phyloP scores from a whole-genome alignment of 2,888 invertebrate species.

The Drosophila koepferae region DNA sequence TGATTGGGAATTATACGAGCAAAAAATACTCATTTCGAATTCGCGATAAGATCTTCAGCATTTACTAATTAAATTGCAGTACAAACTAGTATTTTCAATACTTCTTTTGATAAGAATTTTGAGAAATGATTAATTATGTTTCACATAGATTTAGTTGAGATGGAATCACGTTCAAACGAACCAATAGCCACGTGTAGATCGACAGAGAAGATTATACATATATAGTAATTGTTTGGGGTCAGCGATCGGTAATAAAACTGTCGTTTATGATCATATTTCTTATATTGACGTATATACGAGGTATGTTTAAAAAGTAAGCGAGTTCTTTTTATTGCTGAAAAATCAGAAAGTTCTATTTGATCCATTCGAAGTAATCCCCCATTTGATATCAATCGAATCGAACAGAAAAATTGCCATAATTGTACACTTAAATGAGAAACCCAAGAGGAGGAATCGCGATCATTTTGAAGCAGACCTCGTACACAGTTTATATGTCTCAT shows the following conservation, averaged over 20 bases:
- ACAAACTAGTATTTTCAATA: constrained; percentile 2
- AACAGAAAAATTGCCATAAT: no score
- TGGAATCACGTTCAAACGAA: background rate
- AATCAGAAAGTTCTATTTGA: no score
- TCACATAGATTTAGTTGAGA: background rate
- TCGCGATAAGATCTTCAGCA: constrained; percentile 32
- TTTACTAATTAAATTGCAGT: constrained; percentile 28
- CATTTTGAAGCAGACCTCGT: background rate
- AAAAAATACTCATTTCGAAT: background rate
- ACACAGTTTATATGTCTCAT: background rate
- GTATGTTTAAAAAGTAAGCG: background rate
- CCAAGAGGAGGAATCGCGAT: background rate
- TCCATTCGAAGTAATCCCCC: no score
- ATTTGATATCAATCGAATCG: no score
- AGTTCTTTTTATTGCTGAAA: background rate
- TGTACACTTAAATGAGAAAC: no score
- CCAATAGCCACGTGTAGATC: background rate
- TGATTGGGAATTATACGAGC: constrained; percentile 14
- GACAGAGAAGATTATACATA: background rate
- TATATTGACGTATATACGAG: background rate
- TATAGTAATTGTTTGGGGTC: background rate
- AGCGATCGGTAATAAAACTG: background rate
- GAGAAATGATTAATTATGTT: background rate
- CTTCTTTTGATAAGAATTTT: background rate
- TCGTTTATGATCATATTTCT: background rate